Evolutionary conservation across 2,113 vertebrate genomes (phyloP), one percentile per base, ranked within the genome.

Genomic region (Parotia lawesii): DNA sequence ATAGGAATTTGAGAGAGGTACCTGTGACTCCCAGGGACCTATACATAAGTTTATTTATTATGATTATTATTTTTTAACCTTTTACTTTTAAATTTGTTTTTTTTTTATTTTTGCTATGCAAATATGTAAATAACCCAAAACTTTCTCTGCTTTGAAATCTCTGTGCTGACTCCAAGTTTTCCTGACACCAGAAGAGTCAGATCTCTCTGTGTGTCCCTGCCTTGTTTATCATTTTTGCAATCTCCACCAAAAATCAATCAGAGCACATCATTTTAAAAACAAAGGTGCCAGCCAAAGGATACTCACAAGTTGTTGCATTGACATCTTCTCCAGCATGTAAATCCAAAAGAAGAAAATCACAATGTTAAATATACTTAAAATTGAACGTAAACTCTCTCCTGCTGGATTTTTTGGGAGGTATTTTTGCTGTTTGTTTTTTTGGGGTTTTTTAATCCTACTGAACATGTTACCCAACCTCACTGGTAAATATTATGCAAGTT

Each of bases 141-240:
- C 47, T 77, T 69, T 35, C 53, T 95, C 95, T 92, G 83, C 83
- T 92, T 93, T 87, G 35, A 86, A 96, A 89, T 87, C 71, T 64
- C 71, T 73, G 23, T 10, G 3, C 71, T 6, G 6, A 35, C 84
- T 95, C 37, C 40, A 70, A 75, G 77, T 87, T 96, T 87, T 66
- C 20, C 73, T 73, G 50, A 76, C 62, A 42, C 31, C 12, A 8
- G 29, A 13, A 79, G 23, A 90, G 33, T 31, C 42, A 29, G 65
- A 78, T 81, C 69, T 16, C 57, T 70, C 56, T 47, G 19, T 47
- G 1, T n/a, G 6, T 61, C 45, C 80, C 64, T 17, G 4, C 6
- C 33, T 81, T 65, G 24, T 54, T 77, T 69, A 67, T n/a, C 33
- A 60, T 82, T 95, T 77, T 58, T 86, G 42, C 42, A 38, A 16